Conservation (phyloP, 1,140 invertebrate species). For the Episyrphus balteatus region DNA sequence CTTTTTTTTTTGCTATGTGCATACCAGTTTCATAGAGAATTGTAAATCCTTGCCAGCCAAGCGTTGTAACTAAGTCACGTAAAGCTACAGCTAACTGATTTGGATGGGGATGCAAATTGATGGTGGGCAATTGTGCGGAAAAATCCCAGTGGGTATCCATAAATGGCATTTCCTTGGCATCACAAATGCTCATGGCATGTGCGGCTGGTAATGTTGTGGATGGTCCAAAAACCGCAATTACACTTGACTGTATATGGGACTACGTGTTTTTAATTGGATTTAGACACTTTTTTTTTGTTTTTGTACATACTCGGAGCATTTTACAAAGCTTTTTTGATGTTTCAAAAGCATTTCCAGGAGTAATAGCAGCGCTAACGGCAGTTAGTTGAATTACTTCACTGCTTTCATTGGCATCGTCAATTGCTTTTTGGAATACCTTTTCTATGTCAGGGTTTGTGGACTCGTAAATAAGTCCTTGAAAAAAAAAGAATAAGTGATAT, state of each 20-base stretch:
- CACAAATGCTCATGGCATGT: conserved; percentile 78
- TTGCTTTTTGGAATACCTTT: conserved; percentile 36
- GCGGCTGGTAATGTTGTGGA: conserved; percentile 50
- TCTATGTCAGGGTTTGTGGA: conserved; percentile 27
- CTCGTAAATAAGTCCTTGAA: conserved; percentile 39
- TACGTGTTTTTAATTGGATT: too few relatives aligned
- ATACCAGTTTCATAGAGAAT: conserved; percentile 66
- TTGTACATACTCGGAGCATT: conserved; percentile 27
- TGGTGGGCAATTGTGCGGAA: conserved; percentile 44
- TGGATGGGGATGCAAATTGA: conserved; percentile 80
- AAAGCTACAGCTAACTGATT: conserved; percentile 56
- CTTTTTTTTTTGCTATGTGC: background rate
- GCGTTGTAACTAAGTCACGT: conserved; percentile 60
- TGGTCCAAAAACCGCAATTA: conserved; percentile 78
- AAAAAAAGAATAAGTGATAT: too few relatives aligned
- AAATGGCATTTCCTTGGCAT: conserved; percentile 79
- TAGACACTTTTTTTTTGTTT: background rate
- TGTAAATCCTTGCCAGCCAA: conserved; percentile 75
- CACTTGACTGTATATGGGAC: conserved; percentile 40
- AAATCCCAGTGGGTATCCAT: conserved; percentile 62
- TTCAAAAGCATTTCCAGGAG: conserved; percentile 35
- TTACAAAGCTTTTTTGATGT: conserved; percentile 37
- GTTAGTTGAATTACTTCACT: conserved; percentile 23
- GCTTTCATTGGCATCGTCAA: conserved; percentile 32
- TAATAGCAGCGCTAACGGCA: conserved; percentile 23